phyloP scores from a whole-genome alignment of 2,888 invertebrate species.

The Folsomia manolachei region DNA sequence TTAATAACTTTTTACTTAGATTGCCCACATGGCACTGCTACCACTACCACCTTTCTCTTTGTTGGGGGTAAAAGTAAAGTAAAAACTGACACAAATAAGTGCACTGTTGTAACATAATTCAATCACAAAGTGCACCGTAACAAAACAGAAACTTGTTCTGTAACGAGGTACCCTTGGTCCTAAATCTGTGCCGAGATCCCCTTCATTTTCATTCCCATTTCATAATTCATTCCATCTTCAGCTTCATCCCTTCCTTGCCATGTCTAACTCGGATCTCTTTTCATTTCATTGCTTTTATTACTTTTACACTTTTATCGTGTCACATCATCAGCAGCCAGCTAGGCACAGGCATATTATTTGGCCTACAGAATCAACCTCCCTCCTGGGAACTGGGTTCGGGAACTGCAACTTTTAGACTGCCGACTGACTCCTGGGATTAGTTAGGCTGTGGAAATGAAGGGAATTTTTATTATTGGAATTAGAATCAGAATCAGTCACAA shows the following conservation, averaged over 20 bases:
- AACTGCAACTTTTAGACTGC: too few relatives aligned
- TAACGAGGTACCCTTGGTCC: background rate
- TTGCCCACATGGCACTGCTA: background rate
- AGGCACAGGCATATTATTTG: too few relatives aligned
- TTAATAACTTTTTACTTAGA: background rate
- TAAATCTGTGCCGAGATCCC: background rate
- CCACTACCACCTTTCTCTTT: background rate
- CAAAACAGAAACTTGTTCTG: background rate
- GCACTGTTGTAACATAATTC: background rate
- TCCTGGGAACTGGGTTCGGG: background rate
- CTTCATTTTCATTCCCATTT: too few relatives aligned
- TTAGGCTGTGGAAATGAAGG: background rate
- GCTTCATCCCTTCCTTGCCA: too few relatives aligned
- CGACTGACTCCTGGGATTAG: background rate
- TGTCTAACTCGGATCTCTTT: background rate
- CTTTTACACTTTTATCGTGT: slow-evolving; percentile 7
- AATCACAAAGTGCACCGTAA: background rate
- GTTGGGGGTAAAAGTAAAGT: too few relatives aligned
- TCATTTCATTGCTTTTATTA: slow-evolving; percentile 4
- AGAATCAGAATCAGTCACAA: background rate
- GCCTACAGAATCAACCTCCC: background rate
- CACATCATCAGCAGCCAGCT: background rate
- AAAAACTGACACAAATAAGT: background rate
- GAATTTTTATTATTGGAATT: slow-evolving; percentile 7
- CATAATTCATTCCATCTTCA: slow-evolving; percentile 1